These are phyloP conservation scores for Mesitornis unicolor DNA, from an alignment of 2,113 vertebrate species.

Conservation along the genomic window DNA sequence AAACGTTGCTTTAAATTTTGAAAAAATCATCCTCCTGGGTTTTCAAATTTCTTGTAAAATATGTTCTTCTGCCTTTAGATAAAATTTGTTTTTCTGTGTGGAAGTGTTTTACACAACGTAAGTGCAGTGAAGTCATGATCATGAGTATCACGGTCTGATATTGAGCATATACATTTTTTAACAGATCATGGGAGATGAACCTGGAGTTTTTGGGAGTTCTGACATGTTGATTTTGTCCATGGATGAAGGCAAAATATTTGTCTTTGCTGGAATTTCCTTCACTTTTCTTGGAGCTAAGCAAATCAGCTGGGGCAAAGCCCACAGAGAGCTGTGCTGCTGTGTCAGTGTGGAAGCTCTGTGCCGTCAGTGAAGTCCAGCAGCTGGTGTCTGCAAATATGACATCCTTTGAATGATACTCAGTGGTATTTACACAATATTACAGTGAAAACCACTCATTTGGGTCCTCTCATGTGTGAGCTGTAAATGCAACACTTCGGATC, in stretches of 20 bases:
- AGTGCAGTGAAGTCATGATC: background rate
- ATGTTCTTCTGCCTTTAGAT: background rate
- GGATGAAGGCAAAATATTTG: background rate
- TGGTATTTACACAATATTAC: background rate
- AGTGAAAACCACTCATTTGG: background rate
- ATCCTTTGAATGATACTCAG: background rate
- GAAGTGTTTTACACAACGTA: background rate
- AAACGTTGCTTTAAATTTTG: background rate
- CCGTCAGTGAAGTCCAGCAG: background rate
- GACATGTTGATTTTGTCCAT: background rate
- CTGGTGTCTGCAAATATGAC: background rate
- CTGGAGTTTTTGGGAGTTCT: background rate
- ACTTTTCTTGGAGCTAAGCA: background rate
- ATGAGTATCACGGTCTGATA: background rate
- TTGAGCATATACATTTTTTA: background rate
- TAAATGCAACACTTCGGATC: background rate
- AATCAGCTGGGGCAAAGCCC: background rate
- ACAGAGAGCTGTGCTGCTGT: accelerated
- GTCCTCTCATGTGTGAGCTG: background rate
- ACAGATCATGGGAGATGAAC: background rate
- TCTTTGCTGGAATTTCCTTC: background rate
- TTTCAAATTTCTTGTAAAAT: background rate
- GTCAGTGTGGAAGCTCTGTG: accelerated
- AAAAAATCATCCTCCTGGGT: background rate
- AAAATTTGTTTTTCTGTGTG: background rate